A percentile compares a stretch with the other conserved stretches of the same genome.
Evolutionary conservation across 2,797 vertebrate species (phyloP).

Genomic region (Aulostomus chinensis): DNA sequence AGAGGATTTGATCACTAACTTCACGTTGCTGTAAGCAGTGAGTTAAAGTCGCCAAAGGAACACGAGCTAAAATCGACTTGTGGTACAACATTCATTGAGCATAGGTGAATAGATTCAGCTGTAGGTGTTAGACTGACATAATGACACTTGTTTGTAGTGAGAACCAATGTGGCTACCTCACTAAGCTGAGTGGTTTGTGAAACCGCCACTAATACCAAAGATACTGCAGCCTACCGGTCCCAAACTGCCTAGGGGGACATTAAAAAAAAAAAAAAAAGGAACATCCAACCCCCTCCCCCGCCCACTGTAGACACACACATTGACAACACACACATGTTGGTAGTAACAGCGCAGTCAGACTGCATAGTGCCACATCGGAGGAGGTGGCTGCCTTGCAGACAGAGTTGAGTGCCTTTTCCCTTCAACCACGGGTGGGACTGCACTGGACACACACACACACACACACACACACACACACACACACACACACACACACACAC

Average conservation of each 20-base stretch:
- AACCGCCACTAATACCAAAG: slow-evolving; percentile 99
- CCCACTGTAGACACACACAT: slow-evolving; percentile 26
- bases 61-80: slow-evolving; percentile 69
- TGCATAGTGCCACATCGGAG: slow-evolving; percentile 76
- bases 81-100: slow-evolving; percentile 72
- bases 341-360: slow-evolving; percentile 79
- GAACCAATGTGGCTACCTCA: slow-evolving; percentile 99
- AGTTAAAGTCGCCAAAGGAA: slow-evolving; percentile 65
- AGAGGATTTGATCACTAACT: slow-evolving; percentile 60
- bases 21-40: slow-evolving; percentile 80
- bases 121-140: slow-evolving; percentile 78
- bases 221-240: slow-evolving; percentile 93
- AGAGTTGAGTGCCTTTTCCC: slow-evolving; percentile 98
- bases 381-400: slow-evolving; percentile 80
- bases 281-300: slow-evolving; percentile 21
- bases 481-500: slow-evolving; percentile 22
- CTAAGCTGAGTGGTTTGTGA: slow-evolving; percentile 95
- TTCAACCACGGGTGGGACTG: slow-evolving; percentile 95
- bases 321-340: slow-evolving; percentile 13
- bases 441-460: slow-evolving; percentile 69
- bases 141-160: slow-evolving; percentile 91
- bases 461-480: slow-evolving; percentile 35
- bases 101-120: slow-evolving; percentile 68
- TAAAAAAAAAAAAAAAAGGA: slow-evolving; percentile 44
- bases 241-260: slow-evolving; percentile 82